Conservation (phyloP, 1,140 invertebrate species). For the Xylocopa sonorina region DNA sequence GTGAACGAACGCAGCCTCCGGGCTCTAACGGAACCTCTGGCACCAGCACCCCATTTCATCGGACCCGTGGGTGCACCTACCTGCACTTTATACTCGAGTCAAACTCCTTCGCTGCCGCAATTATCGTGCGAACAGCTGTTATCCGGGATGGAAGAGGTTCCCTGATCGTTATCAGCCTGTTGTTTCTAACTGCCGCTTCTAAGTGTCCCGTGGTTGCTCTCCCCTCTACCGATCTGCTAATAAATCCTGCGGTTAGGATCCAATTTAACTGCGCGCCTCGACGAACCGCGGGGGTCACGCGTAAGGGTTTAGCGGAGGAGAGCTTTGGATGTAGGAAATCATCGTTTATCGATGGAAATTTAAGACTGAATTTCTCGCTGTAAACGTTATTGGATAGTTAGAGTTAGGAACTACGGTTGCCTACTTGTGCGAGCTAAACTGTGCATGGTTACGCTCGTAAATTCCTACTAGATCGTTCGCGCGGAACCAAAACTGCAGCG, state of each 20-base stretch:
- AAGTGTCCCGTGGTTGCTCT: background rate
- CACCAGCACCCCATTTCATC: constrained; percentile 69
- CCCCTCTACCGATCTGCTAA: background rate
- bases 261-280: background rate
- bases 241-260: constrained; percentile 9
- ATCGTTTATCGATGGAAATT: no score
- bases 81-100: constrained; percentile 42
- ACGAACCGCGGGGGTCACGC: no score
- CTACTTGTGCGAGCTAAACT: no score
- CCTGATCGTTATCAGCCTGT: constrained; percentile 57
- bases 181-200: constrained; percentile 48
- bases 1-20: constrained; percentile 73
- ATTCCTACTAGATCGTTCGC: no score
- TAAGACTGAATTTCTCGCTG: no score
- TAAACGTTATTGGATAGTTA: no score
- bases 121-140: constrained; percentile 66
- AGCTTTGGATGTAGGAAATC: no score
- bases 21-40: constrained; percentile 76
- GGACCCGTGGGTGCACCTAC: constrained; percentile 58
- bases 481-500: no score
- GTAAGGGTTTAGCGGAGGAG: no score
- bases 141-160: constrained; percentile 37
- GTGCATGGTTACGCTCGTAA: no score
- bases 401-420: no score
- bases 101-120: constrained; percentile 57